These are phyloP conservation scores for Microctonus hyperodae DNA, from an alignment of 2,888 invertebrate genomes.

Conservation along the genomic window DNA sequence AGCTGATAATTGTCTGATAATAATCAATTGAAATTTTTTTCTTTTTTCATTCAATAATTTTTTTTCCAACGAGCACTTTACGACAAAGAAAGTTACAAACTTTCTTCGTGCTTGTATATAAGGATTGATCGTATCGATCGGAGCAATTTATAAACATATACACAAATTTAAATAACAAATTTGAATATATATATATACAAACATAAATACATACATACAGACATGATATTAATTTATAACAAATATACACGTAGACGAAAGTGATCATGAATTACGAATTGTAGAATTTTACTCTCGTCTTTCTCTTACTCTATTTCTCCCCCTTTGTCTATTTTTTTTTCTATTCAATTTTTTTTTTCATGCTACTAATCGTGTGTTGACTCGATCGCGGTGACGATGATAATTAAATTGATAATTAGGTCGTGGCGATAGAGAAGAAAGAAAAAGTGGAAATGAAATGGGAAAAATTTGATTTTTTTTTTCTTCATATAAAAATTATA, in stretches of 20 bases:
- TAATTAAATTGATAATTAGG: neutral
- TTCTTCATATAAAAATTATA: neutral
- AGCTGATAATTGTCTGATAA: slow-evolving; percentile 6
- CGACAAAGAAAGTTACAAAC: neutral
- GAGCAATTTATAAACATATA: slow-evolving; percentile 13
- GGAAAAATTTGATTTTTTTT: neutral
- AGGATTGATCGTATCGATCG: slow-evolving; percentile 28
- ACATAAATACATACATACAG: neutral
- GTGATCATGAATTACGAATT: slow-evolving; percentile 15
- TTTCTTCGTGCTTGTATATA: slow-evolving; percentile 13
- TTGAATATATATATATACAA: neutral
- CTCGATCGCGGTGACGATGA: slow-evolving; percentile 26
- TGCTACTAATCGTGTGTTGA: slow-evolving; percentile 21
- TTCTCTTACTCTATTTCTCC: neutral
- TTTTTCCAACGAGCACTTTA: neutral
- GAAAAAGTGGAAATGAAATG: neutral
- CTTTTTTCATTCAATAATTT: slow-evolving; percentile 7
- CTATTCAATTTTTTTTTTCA: neutral
- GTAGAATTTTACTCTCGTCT: neutral
- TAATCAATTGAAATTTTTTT: slow-evolving; percentile 4
- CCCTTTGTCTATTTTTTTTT: neutral
- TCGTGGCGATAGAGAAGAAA: neutral
- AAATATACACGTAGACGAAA: neutral
- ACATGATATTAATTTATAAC: neutral
- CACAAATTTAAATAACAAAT: neutral